Evolutionary conservation across 2,113 vertebrate species (phyloP).

Genomic region (Rhynchomys soricoides): DNA sequence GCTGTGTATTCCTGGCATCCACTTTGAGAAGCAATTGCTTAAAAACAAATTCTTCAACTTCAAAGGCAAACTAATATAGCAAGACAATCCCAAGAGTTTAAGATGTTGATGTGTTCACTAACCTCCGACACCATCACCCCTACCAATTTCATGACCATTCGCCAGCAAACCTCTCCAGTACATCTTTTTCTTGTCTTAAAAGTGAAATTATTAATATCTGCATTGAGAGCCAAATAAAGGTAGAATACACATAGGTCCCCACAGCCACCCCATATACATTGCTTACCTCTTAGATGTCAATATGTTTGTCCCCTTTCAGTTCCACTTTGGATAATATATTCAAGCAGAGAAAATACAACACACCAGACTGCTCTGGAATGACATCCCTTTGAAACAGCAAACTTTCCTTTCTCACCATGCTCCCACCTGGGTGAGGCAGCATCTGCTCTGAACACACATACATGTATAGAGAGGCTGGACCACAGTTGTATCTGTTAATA

Average conservation of each 20-base stretch:
- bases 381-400: conserved; percentile 20
- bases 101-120: not conserved
- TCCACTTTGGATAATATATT: conserved; percentile 59
- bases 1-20: not conserved
- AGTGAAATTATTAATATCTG: conserved; percentile 25
- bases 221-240: conserved; percentile 39
- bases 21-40: conserved; percentile 44
- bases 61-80: not conserved
- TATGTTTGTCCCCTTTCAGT: conserved; percentile 40
- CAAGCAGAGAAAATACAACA: conserved; percentile 27
- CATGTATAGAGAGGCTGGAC: not conserved
- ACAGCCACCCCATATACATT: not conserved
- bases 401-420: conserved; percentile 32
- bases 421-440: conserved; percentile 11
- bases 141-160: conserved; percentile 12
- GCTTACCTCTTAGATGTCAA: not conserved
- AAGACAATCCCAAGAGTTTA: not conserved
- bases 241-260: not conserved
- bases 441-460: not conserved
- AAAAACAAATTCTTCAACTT: not conserved
- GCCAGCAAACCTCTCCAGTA: not conserved
- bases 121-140: not conserved
- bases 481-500: not conserved
- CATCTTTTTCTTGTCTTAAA: conserved; percentile 56
- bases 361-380: conserved; percentile 43